Percentiles rank a stretch among this genome's conserved stretches.
Conservation (phyloP, 2,888 invertebrate genomes). For the Carabus problematicus region DNA sequence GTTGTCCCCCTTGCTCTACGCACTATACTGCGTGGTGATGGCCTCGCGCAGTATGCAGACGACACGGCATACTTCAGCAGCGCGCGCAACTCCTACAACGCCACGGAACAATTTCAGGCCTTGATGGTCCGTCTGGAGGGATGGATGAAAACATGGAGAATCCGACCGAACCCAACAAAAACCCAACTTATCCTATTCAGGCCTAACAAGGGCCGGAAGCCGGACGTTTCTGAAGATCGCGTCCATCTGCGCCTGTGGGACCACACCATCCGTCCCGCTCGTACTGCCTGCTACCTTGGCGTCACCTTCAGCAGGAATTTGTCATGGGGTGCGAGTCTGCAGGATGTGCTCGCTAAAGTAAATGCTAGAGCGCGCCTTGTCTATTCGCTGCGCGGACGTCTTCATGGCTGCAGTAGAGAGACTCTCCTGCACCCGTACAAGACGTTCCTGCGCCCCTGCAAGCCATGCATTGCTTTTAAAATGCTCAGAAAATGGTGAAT, state of each 20-base stretch:
- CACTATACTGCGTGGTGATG: slow-evolving; percentile 2
- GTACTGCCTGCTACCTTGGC: too few species aligned
- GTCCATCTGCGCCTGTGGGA: neutral
- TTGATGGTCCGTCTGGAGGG: neutral
- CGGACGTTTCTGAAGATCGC: too few species aligned
- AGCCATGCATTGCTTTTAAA: too few species aligned
- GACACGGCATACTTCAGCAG: neutral
- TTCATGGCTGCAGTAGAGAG: neutral
- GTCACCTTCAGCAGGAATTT: too few species aligned
- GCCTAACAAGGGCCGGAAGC: neutral
- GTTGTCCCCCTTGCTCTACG: slow-evolving; percentile 1
- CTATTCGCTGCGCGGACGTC: neutral
- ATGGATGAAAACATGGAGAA: neutral
- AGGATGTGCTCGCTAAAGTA: too few species aligned
- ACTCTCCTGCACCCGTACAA: neutral
- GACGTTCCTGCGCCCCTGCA: slow-evolving; percentile 9
- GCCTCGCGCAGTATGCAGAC: neutral
- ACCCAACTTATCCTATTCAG: neutral
- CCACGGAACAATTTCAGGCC: neutral
- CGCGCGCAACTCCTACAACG: neutral
- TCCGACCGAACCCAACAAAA: neutral
- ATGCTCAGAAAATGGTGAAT: too few species aligned
- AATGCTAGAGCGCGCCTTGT: slow-evolving; percentile 27
- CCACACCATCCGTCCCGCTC: neutral
- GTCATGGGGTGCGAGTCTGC: neutral